Base-by-base conservation (phyloP, 2,888 invertebrate genomes). In the Drosophila melanosoma region DNA sequence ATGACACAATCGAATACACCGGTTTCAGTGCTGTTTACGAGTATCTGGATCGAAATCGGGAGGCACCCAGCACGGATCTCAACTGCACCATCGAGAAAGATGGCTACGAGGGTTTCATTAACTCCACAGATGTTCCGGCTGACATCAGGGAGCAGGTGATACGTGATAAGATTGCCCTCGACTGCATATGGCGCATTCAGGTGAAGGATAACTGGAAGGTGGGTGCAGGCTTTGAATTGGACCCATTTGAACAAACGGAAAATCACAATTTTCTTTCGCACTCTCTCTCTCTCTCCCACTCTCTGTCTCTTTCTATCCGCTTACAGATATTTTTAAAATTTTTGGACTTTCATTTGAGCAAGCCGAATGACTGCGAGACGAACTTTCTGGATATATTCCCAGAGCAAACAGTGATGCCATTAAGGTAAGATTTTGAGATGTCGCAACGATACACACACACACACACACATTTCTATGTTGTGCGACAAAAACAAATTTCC, bases 1-100 rank as follows among this genome's bases (percentile, higher is more conserved):
- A 97, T 90, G 96, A 96, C 83, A 96, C 95, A 87, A 96, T 97
- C 83, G 96, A 97, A 92, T 96, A 96, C 90, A 93, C 93, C 36
- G 97, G 97, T 1, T 97, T 97, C 93, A 95, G 95, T 82, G 97
- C 96, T 1, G 95, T 96, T 29, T 97, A 96, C 93, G 95, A 94
- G 78, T 96, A 94, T 91, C 93, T 96, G 67, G 94, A 94, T 51
- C 94, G 95, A 74, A 95, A 95, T 33, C 93, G 94, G 33, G 93
- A 94, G 82, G 92, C 91, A 38, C 91, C 92, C 66, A 92, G 91
- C 74, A 92, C 93, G 10, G 93, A 93, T 69, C 94, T 94, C 67
- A 94, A 94, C 26, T 96, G 96, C 90, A 93, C 94, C 67, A 94
- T 95, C 79, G 93, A 95, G 63, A 93, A 94, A 76, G 92, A 91